A percentile compares a stretch with the other conserved stretches of the same genome.
phyloP scores from a whole-genome alignment of 2,888 invertebrate species.

The Agriotes lineatus region DNA sequence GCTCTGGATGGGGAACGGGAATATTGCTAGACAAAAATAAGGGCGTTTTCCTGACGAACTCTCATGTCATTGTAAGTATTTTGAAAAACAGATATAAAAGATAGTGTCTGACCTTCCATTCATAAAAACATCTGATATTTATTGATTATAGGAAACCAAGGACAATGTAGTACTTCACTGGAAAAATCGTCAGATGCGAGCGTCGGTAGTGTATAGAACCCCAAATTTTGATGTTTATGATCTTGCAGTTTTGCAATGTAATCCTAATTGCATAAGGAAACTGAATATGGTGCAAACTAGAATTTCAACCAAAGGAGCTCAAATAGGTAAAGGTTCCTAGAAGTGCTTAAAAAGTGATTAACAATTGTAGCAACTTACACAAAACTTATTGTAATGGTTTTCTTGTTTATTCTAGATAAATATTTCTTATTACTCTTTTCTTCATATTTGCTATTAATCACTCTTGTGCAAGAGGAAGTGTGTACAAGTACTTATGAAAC shows the following conservation, averaged over 20 bases:
- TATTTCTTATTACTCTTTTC: no score
- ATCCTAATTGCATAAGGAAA: conserved; percentile 63
- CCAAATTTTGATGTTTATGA: conserved; percentile 67
- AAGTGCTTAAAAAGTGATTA: no score
- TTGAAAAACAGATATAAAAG: no score
- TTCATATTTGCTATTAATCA: no score
- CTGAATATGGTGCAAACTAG: conserved; percentile 57
- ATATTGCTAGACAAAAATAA: conserved; percentile 66
- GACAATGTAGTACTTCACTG: conserved; percentile 30
- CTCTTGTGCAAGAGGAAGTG: no score
- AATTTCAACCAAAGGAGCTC: conserved; percentile 14
- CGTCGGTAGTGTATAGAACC: conserved; percentile 68
- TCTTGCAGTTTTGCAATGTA: conserved; percentile 66
- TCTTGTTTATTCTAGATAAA: no score
- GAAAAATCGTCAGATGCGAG: conserved; percentile 51
- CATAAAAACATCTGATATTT: no score
- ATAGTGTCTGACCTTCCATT: no score
- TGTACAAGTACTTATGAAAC: no score
- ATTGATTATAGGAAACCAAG: conserved; percentile 39
- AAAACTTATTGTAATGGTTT: no score
- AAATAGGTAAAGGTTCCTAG: conserved; percentile 43
- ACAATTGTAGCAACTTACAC: no score
- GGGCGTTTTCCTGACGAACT: conserved; percentile 72
- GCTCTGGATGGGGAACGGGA: conserved; percentile 73
- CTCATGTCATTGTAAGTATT: conserved; percentile 71